Evolutionary conservation across 2,797 vertebrate species (phyloP), one percentile per base, ranked within the genome.

Genomic region (Acipenser transmontanus): DNA sequence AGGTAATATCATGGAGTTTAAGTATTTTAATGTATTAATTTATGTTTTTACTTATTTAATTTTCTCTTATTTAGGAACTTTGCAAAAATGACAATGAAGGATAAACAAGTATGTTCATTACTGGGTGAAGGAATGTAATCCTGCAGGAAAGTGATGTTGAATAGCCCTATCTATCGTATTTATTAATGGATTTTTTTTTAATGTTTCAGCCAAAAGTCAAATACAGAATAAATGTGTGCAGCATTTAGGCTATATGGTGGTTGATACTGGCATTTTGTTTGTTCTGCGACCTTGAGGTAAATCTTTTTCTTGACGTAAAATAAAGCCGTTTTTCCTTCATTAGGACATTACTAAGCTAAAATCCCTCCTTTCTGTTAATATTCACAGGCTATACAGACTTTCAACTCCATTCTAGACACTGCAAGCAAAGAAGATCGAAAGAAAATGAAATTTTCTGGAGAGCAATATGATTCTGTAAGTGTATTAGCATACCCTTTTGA

Each of bases 401-500:
- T 94, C 52, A 94, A 94, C 69, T 80, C 78, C 34, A 84, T 93
- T 72, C 79, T 94, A 0, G 77, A 84, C 2, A 66, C 48, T 4
- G 34, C 82, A 2, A 63, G 87, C 6, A 76, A 73, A 51, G 81
- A 88, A 47, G 82, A 88, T 63, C 86, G 83, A 47, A 88, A 76
- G 72, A 81, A 80, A n/a, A 75, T 92, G 49, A 73, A 75, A 10
- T 66, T 77, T 1, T 85, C 82, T n/a, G 81, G 91, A 70, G 84
- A 85, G 8, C 72, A 77, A 0, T 71, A 69, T 8, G 0, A 79
- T 94, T 62, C 81, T 86, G 91, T 94, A 85, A 86, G 91, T 78
- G 1, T 2, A 11, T n/a, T 65, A 34, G 34, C 34, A 34, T 34
- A 34, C 34, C 34, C 34, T 34, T 17, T 34, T 34, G 34, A 34